A percentile compares a stretch with the other conserved stretches of the same genome.
These are phyloP conservation scores for Charaxes varanes DNA, from an alignment of 1,140 invertebrate genomes.

Conservation along the genomic window DNA sequence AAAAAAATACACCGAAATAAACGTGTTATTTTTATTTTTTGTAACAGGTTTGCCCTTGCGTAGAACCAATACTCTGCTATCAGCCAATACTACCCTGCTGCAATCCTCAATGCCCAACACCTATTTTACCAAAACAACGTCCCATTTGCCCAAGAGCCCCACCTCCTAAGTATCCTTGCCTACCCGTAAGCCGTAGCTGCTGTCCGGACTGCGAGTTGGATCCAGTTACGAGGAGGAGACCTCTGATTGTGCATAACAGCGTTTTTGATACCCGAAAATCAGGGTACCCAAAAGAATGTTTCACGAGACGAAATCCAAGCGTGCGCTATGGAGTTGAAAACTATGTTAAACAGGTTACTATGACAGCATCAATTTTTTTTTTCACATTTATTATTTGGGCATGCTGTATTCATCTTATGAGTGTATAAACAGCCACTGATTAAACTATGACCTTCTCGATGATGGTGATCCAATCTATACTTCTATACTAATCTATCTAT, in stretches of 20 bases:
- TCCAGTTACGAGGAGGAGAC: constrained; percentile 48
- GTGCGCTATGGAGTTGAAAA: constrained; percentile 44
- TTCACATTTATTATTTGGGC: no score
- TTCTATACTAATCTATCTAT: no score
- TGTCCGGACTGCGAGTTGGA: constrained; percentile 51
- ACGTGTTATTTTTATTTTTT: constrained; percentile 11
- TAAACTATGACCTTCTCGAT: no score
- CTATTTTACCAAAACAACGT: constrained; percentile 54
- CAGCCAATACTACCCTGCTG: constrained; percentile 56
- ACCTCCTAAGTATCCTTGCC: constrained; percentile 39
- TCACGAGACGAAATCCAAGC: constrained; percentile 36
- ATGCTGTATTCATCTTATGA: no score
- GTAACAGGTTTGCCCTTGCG: constrained; percentile 46
- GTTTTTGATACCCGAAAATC: constrained; percentile 40
- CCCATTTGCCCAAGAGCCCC: constrained; percentile 56
- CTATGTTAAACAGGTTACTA: constrained; percentile 46
- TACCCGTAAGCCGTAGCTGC: constrained; percentile 40
- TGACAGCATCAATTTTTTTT: constrained; percentile 3
- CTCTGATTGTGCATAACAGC: constrained; percentile 53
- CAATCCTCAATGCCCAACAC: constrained; percentile 57
- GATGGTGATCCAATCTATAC: no score
- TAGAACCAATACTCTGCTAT: constrained; percentile 49
- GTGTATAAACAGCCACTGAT: no score
- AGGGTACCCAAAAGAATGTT: constrained; percentile 39
- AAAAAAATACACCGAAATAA: not conserved